phyloP scores from a whole-genome alignment of 2,113 vertebrate genomes.

The Perca flavescens region DNA sequence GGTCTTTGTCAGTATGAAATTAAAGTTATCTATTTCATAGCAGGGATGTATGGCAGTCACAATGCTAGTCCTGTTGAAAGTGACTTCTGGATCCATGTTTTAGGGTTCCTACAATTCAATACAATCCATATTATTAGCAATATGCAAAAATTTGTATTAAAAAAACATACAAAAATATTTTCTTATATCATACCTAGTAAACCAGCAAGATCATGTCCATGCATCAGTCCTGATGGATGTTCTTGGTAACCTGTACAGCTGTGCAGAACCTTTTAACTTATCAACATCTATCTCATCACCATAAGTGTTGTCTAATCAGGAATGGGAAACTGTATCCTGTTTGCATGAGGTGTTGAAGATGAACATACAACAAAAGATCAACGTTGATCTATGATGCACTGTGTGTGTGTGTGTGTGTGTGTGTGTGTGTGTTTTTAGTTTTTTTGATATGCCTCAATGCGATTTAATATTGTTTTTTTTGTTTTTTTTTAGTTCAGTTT shows the following conservation, averaged over 20 bases:
- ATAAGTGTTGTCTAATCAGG: not conserved
- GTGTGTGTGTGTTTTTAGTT: too few relatives aligned
- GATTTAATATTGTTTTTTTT: too few relatives aligned
- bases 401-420: too few relatives aligned
- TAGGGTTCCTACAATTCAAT: not conserved
- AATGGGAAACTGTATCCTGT: not conserved
- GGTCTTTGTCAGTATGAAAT: not conserved
- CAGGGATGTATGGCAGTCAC: constrained; percentile 39
- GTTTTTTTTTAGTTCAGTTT: too few relatives aligned
- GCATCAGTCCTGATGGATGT: too few relatives aligned
- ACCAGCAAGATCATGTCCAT: not conserved
- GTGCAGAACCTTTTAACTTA: not conserved
- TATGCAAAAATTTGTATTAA: too few relatives aligned
- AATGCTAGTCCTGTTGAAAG: constrained; percentile 1
- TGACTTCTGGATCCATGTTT: constrained; percentile 1
- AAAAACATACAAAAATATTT: not conserved
- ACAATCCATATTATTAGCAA: not conserved
- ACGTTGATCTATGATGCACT: not conserved
- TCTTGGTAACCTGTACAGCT: too few relatives aligned
- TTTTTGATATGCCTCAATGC: too few relatives aligned
- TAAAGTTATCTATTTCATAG: constrained; percentile 7
- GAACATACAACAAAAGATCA: not conserved
- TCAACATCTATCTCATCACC: not conserved
- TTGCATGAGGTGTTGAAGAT: not conserved
- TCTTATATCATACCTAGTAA: not conserved